phyloP scores from a whole-genome alignment of 2,797 vertebrate species.

The Etheostoma perlongum region DNA sequence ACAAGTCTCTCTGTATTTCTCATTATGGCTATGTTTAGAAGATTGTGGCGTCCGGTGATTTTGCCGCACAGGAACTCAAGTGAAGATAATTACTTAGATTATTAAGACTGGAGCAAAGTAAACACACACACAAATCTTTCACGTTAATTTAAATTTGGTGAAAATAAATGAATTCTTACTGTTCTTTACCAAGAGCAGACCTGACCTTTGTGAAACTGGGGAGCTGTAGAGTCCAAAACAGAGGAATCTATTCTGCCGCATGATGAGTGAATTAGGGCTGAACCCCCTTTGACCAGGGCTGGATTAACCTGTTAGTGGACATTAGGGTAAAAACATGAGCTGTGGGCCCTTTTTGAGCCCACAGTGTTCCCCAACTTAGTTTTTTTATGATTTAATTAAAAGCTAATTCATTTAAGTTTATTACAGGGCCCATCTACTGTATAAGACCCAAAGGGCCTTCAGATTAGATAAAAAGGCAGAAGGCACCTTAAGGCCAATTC shows the following conservation, averaged over 20 bases:
- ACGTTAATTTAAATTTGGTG: neutral
- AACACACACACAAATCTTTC: neutral
- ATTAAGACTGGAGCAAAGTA: no score
- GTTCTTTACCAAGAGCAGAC: neutral
- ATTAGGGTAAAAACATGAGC: neutral
- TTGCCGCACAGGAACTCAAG: no score
- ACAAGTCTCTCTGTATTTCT: no score
- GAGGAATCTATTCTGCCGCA: neutral
- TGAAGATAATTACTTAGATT: no score
- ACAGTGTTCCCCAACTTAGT: no score
- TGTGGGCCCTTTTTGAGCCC: no score
- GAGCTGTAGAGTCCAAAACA: neutral
- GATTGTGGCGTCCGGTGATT: no score
- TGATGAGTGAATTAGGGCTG: neutral
- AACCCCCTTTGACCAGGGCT: neutral
- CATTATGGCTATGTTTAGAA: no score
- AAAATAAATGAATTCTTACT: neutral
- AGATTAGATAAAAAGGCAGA: neutral
- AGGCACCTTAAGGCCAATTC: neutral
- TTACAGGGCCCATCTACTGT: neutral
- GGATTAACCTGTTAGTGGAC: neutral
- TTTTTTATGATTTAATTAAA: neutral
- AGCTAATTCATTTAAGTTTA: neutral
- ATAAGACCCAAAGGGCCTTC: neutral
- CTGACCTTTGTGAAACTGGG: neutral